Evolutionary conservation across 2,888 invertebrate species (phyloP), one percentile per base, ranked within the genome.

Genomic region (Zaprionus bogoriensis): DNA sequence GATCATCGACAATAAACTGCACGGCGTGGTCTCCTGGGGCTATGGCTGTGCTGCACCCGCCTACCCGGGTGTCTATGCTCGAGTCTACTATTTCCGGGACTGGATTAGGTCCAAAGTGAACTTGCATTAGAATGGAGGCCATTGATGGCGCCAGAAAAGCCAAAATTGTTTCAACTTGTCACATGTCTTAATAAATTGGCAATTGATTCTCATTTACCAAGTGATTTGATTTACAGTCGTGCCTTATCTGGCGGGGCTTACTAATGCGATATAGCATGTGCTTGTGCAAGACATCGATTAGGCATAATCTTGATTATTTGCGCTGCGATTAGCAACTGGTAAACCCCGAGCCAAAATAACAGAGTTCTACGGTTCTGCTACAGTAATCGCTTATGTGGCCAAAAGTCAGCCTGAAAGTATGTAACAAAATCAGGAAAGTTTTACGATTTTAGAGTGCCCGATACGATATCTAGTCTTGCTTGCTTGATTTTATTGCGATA

Each of bases 11-110:
- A 68, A 77, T 12, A 42, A 72, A 32, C 63, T 89, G 5, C 66
- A 77, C 1, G 89, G 89, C 20, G 45, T 90, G 22, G 89, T 90
- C 6, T 90, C 89, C 4, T 89, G 89, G 89, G 89, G 89, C 28
- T 45, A 54, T 17, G 74, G 63, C 0, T 89, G 89, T 47, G 89
- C 88, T n/a, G 44, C 64, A 10, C 65, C 85, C 14, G 32, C 62
- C 0, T 62, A 79, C 50, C 89, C 89, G 0, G 90, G 90, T 0
- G 89, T 89, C 4, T 89, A 90, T 67, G 65, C 89, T 10, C 87
- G 69, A 17, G 77, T 88, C 12, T 48, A 63, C 2, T 25, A 74
- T 48, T 68, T 77, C 1, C 12, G 42, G 19, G 23, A 69, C 41
- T 88, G 89, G 88, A 59, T 88, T 17, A 57, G 66, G 25, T 59